Conservation (phyloP, 2,888 invertebrate species). For the Brachycybe producta region DNA sequence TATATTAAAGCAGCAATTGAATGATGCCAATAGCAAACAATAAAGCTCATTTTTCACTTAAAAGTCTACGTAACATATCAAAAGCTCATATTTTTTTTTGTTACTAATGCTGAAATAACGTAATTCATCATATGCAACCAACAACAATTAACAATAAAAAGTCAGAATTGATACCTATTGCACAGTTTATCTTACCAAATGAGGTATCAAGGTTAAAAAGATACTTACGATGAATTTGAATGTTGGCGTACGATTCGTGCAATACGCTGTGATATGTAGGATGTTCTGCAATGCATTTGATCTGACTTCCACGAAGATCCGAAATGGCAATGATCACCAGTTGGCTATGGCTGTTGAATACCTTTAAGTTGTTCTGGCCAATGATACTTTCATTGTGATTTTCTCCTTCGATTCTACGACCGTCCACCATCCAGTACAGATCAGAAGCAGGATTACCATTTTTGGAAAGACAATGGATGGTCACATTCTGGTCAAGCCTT, state of each 20-base stretch:
- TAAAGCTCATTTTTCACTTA: too few relatives aligned
- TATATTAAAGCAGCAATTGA: too few relatives aligned
- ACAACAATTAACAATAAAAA: too few relatives aligned
- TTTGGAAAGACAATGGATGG: slow-evolving; percentile 11
- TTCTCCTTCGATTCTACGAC: not conserved
- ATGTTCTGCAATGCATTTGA: slow-evolving; percentile 16
- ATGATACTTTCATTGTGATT: not conserved
- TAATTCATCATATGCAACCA: too few relatives aligned
- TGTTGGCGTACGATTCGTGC: slow-evolving; percentile 14
- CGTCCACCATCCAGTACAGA: slow-evolving; percentile 17
- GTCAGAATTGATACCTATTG: too few relatives aligned
- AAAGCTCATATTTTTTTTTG: too few relatives aligned
- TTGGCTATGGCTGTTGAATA: slow-evolving; percentile 13
- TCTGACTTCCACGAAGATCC: slow-evolving; percentile 10
- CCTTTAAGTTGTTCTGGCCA: not conserved
- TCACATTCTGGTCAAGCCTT: slow-evolving; percentile 6
- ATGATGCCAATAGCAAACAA: too few relatives aligned
- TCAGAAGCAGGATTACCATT: slow-evolving; percentile 15
- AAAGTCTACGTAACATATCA: too few relatives aligned
- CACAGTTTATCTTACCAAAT: too few relatives aligned
- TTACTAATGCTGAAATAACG: too few relatives aligned
- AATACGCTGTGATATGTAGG: slow-evolving; percentile 9
- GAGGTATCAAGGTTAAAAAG: not conserved
- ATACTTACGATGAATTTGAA: slow-evolving; percentile 15
- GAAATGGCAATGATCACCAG: not conserved